Evolutionary conservation across 92 coral and sea anemone species (phyloP).

Genomic region (Paramuricea clavata): DNA sequence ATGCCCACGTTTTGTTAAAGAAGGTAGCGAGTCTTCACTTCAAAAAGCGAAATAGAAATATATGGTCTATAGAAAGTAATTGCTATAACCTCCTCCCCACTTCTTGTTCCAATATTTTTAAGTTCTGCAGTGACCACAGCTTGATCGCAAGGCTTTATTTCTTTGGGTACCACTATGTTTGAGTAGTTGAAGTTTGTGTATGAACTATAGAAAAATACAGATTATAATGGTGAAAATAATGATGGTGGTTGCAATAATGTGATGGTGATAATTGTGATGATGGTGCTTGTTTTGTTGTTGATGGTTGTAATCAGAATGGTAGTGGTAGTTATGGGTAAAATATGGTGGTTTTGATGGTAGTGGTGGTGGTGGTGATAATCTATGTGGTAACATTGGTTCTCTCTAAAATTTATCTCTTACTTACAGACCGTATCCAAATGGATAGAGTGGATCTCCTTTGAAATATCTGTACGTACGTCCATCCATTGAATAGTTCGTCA

Average conservation of each 20-base stretch:
- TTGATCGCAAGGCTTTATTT: constrained; percentile 43
- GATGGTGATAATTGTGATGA: neutral
- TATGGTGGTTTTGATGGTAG: neutral
- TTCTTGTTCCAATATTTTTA: constrained; percentile 49
- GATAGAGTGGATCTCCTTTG: constrained; percentile 63
- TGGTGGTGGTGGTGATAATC: neutral
- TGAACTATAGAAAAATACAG: constrained; percentile 39
- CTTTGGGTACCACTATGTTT: constrained; percentile 37
- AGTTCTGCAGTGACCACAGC: constrained; percentile 55
- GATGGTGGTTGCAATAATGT: neutral
- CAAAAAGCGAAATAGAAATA: no score
- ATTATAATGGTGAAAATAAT: neutral
- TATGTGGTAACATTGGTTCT: neutral
- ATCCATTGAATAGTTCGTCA: constrained; percentile 62
- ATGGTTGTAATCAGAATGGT: neutral
- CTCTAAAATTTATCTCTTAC: neutral
- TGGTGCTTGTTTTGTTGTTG: neutral
- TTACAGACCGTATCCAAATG: constrained; percentile 72
- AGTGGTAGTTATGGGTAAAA: neutral
- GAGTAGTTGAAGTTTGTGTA: constrained; percentile 51
- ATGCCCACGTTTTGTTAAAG: no score
- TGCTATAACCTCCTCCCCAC: constrained; percentile 54
- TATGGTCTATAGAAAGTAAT: no score
- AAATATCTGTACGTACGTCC: constrained; percentile 71
- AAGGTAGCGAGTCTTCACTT: no score